Percentiles rank a stretch among this genome's conserved stretches.
phyloP scores from a whole-genome alignment of 2,888 invertebrate genomes.

The Dicroscelio sp. region DNA sequence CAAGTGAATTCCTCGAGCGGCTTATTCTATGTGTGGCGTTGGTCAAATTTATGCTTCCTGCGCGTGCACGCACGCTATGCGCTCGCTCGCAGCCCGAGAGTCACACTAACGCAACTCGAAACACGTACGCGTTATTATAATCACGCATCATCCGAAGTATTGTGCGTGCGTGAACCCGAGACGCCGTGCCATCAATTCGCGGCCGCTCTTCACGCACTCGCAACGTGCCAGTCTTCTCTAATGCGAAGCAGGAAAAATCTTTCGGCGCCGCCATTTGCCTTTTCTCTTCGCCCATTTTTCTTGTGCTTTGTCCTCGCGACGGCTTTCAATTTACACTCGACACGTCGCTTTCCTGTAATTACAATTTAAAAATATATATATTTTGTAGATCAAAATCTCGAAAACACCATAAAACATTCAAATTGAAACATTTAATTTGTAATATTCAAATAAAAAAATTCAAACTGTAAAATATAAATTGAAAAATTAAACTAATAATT shows the following conservation, averaged over 20 bases:
- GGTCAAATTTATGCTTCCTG: constrained; percentile 91
- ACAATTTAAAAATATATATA: too few species aligned
- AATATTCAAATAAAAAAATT: too few species aligned
- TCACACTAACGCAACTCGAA: constrained; percentile 45
- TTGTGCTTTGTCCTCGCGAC: too few species aligned
- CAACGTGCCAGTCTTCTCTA: background rate
- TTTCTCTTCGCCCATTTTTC: background rate
- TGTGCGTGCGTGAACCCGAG: constrained; percentile 66
- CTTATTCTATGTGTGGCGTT: constrained; percentile 77
- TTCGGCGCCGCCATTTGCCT: constrained; percentile 17
- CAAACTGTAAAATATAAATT: too few species aligned
- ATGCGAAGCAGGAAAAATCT: constrained; percentile 9
- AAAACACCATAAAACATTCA: too few species aligned
- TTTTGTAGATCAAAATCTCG: too few species aligned
- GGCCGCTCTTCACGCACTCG: constrained; percentile 9
- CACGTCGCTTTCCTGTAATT: too few species aligned
- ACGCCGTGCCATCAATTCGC: constrained; percentile 49
- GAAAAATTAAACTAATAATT: too few species aligned
- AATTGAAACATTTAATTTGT: too few species aligned
- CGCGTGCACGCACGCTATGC: constrained; percentile 81
- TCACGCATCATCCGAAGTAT: constrained; percentile 62
- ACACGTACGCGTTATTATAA: constrained; percentile 73
- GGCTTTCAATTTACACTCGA: too few species aligned
- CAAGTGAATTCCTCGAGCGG: constrained; percentile 28
- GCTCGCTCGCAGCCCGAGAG: constrained; percentile 19